These are phyloP conservation scores for Rattus rattus DNA, from an alignment of 2,113 vertebrate species.

Conservation along the genomic window DNA sequence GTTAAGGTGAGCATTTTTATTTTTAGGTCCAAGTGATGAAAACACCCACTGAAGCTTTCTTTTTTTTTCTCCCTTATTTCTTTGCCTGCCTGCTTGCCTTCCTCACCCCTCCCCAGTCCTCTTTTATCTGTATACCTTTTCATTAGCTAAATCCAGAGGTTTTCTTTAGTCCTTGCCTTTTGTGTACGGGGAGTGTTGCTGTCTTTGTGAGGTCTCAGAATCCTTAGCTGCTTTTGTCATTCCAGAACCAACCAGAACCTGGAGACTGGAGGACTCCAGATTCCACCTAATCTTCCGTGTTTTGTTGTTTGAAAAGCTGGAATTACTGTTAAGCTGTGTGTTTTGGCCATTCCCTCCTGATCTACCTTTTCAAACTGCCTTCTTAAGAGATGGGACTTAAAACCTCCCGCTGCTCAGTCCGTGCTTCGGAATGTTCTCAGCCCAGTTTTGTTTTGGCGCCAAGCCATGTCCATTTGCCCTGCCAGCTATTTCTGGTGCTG, in stretches of 20 bases:
- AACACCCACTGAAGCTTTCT: not conserved
- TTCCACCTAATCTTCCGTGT: not conserved
- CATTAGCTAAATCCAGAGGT: not conserved
- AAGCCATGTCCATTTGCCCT: conserved; percentile 54
- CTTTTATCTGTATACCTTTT: not conserved
- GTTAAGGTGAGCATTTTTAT: conserved; percentile 32
- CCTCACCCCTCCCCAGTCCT: not conserved
- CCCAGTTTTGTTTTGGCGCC: conserved; percentile 66
- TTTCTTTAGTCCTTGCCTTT: conserved; percentile 3
- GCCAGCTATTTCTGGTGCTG: conserved; percentile 73
- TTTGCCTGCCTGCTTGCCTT: not conserved
- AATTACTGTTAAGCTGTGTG: not conserved
- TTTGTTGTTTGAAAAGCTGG: conserved; percentile 5
- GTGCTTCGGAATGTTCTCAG: conserved; percentile 66
- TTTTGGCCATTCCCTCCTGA: not conserved
- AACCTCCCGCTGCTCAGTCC: not conserved
- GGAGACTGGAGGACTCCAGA: conserved; percentile 45
- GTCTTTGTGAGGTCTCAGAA: conserved; percentile 52
- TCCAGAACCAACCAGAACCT: conserved; percentile 36
- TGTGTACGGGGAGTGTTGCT: conserved; percentile 17
- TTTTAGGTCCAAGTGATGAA: not conserved
- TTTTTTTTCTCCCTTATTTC: not conserved
- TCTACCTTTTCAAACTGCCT: conserved; percentile 47
- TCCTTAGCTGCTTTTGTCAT: conserved; percentile 33
- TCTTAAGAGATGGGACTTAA: not conserved